A percentile compares a stretch with the other conserved stretches of the same genome.
Conservation (phyloP, 2,888 invertebrate species). For the Melinopterus prodromus region DNA sequence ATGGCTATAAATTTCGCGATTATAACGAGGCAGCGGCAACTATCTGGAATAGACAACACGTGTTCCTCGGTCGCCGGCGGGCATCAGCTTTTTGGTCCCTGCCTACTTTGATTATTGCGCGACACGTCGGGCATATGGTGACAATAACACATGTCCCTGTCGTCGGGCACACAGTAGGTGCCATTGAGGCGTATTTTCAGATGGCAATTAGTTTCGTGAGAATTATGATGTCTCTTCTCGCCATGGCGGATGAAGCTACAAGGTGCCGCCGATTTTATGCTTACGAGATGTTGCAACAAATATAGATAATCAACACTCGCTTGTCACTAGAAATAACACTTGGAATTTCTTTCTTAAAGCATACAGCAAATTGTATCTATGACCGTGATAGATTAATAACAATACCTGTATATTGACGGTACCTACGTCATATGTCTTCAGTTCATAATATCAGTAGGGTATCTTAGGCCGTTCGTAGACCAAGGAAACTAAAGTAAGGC, state of each 20-base stretch:
- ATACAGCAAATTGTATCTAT: neutral
- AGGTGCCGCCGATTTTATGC: neutral
- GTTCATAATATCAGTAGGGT: no score
- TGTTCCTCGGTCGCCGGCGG: neutral
- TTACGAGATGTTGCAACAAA: neutral
- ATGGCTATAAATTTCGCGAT: conserved; percentile 4
- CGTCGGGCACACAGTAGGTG: conserved; percentile 38
- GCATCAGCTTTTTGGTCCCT: conserved; percentile 4
- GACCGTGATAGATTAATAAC: no score
- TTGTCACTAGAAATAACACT: neutral
- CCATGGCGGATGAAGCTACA: neutral
- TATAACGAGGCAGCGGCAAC: neutral
- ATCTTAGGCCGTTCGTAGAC: no score
- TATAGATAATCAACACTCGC: neutral
- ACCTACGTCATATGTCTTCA: no score
- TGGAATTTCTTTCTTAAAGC: neutral
- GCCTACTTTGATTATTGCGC: neutral
- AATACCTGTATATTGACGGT: no score
- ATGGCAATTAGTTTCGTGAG: conserved; percentile 34
- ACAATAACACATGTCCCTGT: conserved; percentile 4
- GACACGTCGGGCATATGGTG: neutral
- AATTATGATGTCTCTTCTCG: conserved; percentile 30
- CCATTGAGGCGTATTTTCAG: conserved; percentile 45
- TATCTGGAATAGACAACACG: neutral
- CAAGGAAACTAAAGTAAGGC: no score